A percentile compares a stretch with the other conserved stretches of the same genome.
Evolutionary conservation across 2,888 invertebrate species (phyloP).

Genomic region (Dolichomitus sp.): DNA sequence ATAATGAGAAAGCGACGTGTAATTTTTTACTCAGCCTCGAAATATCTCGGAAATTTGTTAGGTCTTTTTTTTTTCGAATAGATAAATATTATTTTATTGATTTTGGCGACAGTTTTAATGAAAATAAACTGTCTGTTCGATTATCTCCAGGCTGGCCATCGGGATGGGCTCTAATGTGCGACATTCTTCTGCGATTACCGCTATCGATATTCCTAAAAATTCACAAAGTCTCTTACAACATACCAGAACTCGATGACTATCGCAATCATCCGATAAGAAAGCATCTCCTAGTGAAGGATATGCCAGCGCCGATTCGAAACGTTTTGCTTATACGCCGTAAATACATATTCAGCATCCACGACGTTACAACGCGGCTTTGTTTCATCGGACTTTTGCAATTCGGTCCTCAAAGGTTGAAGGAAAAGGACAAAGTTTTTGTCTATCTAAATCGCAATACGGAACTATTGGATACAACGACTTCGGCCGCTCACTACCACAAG

Average conservation of each 20-base stretch:
- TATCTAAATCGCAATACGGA: constrained; percentile 90
- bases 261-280: constrained; percentile 90
- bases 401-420: constrained; percentile 89
- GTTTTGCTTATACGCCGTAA: constrained; percentile 87
- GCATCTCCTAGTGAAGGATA: constrained; percentile 89
- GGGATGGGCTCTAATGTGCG: constrained; percentile 91
- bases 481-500: constrained; percentile 89
- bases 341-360: constrained; percentile 88
- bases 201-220: constrained; percentile 91
- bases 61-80: too few species aligned
- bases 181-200: constrained; percentile 91
- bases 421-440: constrained; percentile 91
- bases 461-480: constrained; percentile 90
- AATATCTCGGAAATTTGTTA: too few species aligned
- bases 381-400: constrained; percentile 91
- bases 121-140: constrained; percentile 30
- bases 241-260: constrained; percentile 88
- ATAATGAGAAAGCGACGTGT: too few species aligned
- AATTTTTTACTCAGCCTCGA: too few species aligned
- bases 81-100: too few species aligned
- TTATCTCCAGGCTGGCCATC: constrained; percentile 86
- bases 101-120: too few species aligned
- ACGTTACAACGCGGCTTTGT: constrained; percentile 88
- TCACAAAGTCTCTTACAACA: constrained; percentile 88
- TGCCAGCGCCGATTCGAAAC: constrained; percentile 88